These are phyloP conservation scores for Xiphorhynchus elegans DNA, from an alignment of 2,113 vertebrate species.

Conservation along the genomic window DNA sequence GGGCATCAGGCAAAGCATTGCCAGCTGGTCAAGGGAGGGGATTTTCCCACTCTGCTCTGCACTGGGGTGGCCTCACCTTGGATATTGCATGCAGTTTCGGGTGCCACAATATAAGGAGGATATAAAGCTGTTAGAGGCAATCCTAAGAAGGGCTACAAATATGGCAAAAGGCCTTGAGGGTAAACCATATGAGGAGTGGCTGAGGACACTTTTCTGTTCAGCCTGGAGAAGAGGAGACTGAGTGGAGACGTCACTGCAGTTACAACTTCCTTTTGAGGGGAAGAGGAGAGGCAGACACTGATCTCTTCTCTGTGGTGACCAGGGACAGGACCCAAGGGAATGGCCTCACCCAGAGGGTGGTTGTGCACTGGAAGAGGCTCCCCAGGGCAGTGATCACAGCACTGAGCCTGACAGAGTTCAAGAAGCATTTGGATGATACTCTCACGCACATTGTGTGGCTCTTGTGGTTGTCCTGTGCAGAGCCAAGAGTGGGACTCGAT, in stretches of 20 bases:
- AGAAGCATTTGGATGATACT: neutral
- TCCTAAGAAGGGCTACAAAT: neutral
- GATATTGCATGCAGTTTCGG: neutral
- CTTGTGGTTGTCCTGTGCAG: neutral
- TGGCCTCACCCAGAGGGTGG: neutral
- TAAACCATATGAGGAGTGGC: neutral
- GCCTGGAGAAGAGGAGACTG: neutral
- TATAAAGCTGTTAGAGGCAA: neutral
- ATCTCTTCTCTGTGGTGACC: neutral
- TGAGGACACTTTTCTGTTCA: neutral
- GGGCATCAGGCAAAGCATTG: neutral
- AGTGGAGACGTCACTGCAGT: neutral
- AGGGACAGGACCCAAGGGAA: neutral
- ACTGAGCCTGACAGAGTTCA: neutral
- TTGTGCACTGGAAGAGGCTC: neutral
- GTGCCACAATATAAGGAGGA: neutral
- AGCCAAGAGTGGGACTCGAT: accelerated
- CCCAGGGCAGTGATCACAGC: neutral
- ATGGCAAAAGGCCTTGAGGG: neutral
- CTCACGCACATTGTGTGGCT: neutral
- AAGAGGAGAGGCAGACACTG: neutral
- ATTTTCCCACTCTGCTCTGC: neutral
- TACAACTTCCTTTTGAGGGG: accelerated
- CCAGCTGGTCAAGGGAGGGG: neutral
- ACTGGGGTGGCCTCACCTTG: neutral